Percentiles rank a stretch among this genome's conserved stretches.
Evolutionary conservation across 2,888 invertebrate genomes (phyloP).

Genomic region (Cheilosia scutellata): DNA sequence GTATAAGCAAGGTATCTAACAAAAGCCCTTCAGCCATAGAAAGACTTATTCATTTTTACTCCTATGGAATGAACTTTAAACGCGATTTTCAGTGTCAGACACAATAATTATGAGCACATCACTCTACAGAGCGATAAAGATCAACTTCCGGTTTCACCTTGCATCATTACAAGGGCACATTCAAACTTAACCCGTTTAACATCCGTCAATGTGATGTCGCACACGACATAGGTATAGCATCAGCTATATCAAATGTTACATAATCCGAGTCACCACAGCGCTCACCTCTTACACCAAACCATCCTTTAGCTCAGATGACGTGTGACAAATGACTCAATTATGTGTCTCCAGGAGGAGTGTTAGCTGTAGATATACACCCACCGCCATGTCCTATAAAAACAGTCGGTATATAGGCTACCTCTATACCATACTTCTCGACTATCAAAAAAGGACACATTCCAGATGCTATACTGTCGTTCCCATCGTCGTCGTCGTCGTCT

Average conservation of each 20-base stretch:
- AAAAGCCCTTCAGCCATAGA: too few species aligned
- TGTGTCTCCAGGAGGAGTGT: constrained; percentile 29
- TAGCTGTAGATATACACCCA: too few species aligned
- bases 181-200: constrained; percentile 51
- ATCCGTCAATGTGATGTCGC: constrained; percentile 21
- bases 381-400: neutral
- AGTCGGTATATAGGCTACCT: too few species aligned
- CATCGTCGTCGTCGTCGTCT: neutral
- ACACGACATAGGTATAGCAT: neutral
- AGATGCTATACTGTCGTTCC: constrained; percentile 20
- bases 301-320: constrained; percentile 44
- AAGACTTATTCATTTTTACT: too few species aligned
- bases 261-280: constrained; percentile 18
- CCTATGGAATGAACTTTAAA: too few species aligned
- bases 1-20: too few species aligned
- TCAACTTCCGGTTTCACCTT: constrained; percentile 21
- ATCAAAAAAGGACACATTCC: constrained; percentile 40
- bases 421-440: neutral
- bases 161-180: neutral
- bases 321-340: constrained; percentile 73
- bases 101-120: too few species aligned
- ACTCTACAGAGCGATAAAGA: too few species aligned
- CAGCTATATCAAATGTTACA: constrained; percentile 32
- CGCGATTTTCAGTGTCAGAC: too few species aligned
- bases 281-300: constrained; percentile 9